Evolutionary conservation across 2,113 vertebrate species (phyloP), one percentile per base, ranked within the genome.

Genomic region (Orcinus orca): DNA sequence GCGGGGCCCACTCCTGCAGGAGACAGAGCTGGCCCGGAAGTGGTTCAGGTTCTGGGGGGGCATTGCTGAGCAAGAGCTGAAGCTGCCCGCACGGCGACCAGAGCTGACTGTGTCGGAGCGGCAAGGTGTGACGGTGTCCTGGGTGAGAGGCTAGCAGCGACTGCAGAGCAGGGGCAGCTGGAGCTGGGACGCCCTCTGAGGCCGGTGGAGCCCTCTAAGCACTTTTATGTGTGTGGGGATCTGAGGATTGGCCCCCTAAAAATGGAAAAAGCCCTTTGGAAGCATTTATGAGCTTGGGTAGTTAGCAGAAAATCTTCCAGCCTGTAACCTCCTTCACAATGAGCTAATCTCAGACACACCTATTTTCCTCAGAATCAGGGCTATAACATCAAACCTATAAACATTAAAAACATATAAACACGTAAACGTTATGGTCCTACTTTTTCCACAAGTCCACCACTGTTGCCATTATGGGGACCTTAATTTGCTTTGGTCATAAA

Each of bases 231-330:
- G 67, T 95, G 55, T 94, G 76, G 79, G 41, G 84, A 97, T 76
- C 58, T 94, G 71, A 96, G 95, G 94, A 92, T 95, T 96, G 94
- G 96, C 88, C 98, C 85, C 77, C 97, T 98, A 98, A 98, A 98
- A 97, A 60, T 0, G n/a, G 76, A 77, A 94, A 97, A 97, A 92
- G 88, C 96, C 93, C 97, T 96, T 97, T 84, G 86, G 73, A 94
- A 71, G 92, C 95, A 96, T 98, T 98, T 98, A 98, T 98, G 98
- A 98, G 98, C 98, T 98, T 98, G 97, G 97, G 94, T 97, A 90
- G 88, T 97, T 98, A 97, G 96, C 96, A 97, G 95, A 97, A 97
- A 98, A 92, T 97, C 95, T 96, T 95, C 88, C 96, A 90, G 97
- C 93, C 77, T 92, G 11, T 95, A 96, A 96, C 97, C 44, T 95